Evolutionary conservation across 2,113 vertebrate species (phyloP), one percentile per base, ranked within the genome.

Genomic region (Poeciliopsis turrubarensis): DNA sequence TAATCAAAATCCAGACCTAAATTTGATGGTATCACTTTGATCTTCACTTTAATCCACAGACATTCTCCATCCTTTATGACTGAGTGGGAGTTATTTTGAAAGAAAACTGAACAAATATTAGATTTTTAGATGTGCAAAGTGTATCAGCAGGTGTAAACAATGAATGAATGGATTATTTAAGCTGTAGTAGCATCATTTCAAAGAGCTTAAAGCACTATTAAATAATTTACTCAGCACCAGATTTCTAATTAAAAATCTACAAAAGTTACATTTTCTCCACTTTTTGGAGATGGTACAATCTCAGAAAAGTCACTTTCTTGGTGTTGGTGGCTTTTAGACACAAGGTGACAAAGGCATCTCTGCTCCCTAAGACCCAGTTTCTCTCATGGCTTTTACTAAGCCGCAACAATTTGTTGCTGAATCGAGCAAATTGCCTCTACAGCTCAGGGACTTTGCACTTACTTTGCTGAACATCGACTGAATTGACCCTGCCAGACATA

Each of bases 401-500:
- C 31, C 14, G 11, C 54, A 60, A 27, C 31, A 60, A 26, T 26
- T 70, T 70, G 25, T 60, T 19, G 25, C 69, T 30, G 17, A 60
- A 72, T 41, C 7, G 25, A 61, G 70, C 3, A 72, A 41, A 61
- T 37, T 62, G 70, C 57, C 8, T 15, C 66, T 29, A 47, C 39
- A 41, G 39, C 70, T 62, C 22, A 70, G 11, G 19, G 70, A 72
- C 54, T 57, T 57, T 70, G 29, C 22, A 34, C 30, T 60, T n/a
- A 34, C 31, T 70, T 54, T 60, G 25, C 31, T 17, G 31, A 60
- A 60, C 54, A 70, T n/a, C 12, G 32, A 37, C 31, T 41, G 17
- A 27, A 37, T 29, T 30, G 4, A 13, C 39, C 32, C n/a, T 41
- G 26, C 34, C n/a, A 30, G 8, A 11, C 8, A 61, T 25, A 61